Conservation (phyloP, 2,888 invertebrate genomes). For the Dorcus parallelipipedus region DNA sequence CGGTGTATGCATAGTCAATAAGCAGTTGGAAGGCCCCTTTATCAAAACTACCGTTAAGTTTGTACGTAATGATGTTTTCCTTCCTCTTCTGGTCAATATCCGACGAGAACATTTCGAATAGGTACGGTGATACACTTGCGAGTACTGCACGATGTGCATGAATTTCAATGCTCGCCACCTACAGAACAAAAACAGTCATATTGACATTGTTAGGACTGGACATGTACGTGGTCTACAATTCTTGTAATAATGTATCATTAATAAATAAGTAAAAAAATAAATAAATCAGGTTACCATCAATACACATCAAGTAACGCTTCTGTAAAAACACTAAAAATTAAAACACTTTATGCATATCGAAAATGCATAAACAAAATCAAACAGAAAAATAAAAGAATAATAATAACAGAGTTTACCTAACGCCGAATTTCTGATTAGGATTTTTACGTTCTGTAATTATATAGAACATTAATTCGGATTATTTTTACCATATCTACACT, state of each 20-base stretch:
- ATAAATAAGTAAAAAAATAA: constrained; percentile 12
- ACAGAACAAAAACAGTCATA: constrained; percentile 25
- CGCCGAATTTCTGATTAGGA: constrained; percentile 18
- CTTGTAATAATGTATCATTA: too few relatives aligned
- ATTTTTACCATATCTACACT: constrained; percentile 23
- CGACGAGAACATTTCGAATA: constrained; percentile 69
- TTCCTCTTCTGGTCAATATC: constrained; percentile 52
- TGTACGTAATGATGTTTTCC: constrained; percentile 56
- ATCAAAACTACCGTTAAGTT: constrained; percentile 63
- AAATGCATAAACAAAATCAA: constrained; percentile 12
- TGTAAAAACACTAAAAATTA: constrained; percentile 49
- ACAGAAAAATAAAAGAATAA: constrained; percentile 11
- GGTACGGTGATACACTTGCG: constrained; percentile 73
- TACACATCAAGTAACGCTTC: constrained; percentile 40
- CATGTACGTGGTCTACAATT: too few relatives aligned
- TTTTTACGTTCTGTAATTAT: constrained; percentile 26
- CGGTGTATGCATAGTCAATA: constrained; percentile 81
- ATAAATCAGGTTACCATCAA: constrained; percentile 42
- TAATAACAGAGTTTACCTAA: constrained; percentile 22
- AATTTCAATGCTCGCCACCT: constrained; percentile 68
- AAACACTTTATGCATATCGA: constrained; percentile 37
- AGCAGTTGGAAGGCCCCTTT: constrained; percentile 69
- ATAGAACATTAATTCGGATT: constrained; percentile 25
- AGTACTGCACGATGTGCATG: constrained; percentile 77
- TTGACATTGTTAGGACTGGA: constrained; percentile 1